Base-by-base conservation (phyloP, 2,888 invertebrate species). In the Morinoia aosen region DNA sequence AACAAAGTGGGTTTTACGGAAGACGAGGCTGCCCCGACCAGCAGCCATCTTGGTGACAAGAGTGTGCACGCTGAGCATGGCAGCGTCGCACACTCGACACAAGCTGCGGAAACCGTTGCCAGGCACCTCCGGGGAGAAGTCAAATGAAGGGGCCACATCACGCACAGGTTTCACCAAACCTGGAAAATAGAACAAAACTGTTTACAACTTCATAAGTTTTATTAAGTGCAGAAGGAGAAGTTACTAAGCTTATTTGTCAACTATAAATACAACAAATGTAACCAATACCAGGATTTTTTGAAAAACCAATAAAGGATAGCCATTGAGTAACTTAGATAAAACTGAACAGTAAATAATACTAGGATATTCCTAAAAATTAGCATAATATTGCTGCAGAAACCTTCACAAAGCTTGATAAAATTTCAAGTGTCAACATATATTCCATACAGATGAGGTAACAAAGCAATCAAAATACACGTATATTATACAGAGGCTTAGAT, bases 91-190 rank as follows among this genome's bases (percentile, higher is more conserved):
- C 88, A 95, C 94, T 8, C 58, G 33, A 39, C 88, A 95, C 39
- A 95, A 88, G 61, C 95, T 95, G 76, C 95, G 94, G 58, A 95
- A 95, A 56, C 95, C 95, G 64, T 95, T 95, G 64, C 95, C 95
- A 14, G 95, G 95, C 58, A 94, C 93, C n/a, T 94, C 95, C n/a
- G 95, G 95, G 33, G 64, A 64, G 94, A 88, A 95, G 61, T 94
- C 95, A 88, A 95, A 95, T 19, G 58, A 64, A 12, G 95, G 88
- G 56, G 88, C 90, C n/a, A 95, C 95, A 33, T 95, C 95, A 12
- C 95, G 95, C 48, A 95, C 64, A 61, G 64, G 95, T 39, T 61
- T 64, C 48, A 40, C 58, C 39, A 95, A 33, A 7, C 61, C 95
- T 90, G 90, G 64, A 90, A 90, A 90, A 90, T 90, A 1, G 19